A percentile compares a stretch with the other conserved stretches of the same genome.
These are phyloP conservation scores for Platanista minor DNA, from an alignment of 2,113 vertebrate species.

Conservation along the genomic window DNA sequence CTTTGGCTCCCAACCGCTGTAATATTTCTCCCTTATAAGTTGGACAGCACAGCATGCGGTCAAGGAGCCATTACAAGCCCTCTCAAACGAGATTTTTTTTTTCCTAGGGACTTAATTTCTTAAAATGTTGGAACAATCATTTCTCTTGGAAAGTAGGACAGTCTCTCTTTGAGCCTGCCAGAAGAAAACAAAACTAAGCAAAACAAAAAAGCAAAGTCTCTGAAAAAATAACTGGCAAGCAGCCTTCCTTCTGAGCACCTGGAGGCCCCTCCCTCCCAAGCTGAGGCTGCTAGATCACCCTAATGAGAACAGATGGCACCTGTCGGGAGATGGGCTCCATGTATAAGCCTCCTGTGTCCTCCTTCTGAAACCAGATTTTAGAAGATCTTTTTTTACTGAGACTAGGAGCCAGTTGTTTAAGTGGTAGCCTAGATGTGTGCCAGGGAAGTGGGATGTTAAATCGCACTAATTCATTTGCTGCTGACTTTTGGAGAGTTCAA, in stretches of 20 bases:
- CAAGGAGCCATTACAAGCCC: slow-evolving; percentile 54
- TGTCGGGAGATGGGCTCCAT: neutral
- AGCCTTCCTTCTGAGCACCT: neutral
- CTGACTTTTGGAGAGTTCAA: neutral
- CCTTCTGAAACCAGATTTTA: slow-evolving; percentile 23
- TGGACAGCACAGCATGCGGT: slow-evolving; percentile 35
- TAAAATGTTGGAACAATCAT: slow-evolving; percentile 35
- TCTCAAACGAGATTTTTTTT: slow-evolving; percentile 28
- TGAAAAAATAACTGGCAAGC: neutral
- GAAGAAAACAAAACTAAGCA: slow-evolving; percentile 60
- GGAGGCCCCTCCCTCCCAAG: neutral
- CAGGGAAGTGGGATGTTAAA: slow-evolving; percentile 3
- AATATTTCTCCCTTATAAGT: slow-evolving; percentile 61
- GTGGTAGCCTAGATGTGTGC: neutral
- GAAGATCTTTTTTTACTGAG: neutral
- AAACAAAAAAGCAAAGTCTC: slow-evolving; percentile 10
- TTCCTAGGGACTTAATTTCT: slow-evolving; percentile 63
- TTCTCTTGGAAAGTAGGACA: slow-evolving; percentile 63
- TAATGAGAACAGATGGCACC: slow-evolving; percentile 59
- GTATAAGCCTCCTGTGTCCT: neutral
- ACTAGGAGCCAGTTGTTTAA: neutral
- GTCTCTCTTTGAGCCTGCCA: slow-evolving; percentile 49
- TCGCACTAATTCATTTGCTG: neutral
- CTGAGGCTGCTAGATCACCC: neutral
- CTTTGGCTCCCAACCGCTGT: slow-evolving; percentile 26